Evolutionary conservation across 1,140 invertebrate species (phyloP).

Genomic region (Bombus affinis): DNA sequence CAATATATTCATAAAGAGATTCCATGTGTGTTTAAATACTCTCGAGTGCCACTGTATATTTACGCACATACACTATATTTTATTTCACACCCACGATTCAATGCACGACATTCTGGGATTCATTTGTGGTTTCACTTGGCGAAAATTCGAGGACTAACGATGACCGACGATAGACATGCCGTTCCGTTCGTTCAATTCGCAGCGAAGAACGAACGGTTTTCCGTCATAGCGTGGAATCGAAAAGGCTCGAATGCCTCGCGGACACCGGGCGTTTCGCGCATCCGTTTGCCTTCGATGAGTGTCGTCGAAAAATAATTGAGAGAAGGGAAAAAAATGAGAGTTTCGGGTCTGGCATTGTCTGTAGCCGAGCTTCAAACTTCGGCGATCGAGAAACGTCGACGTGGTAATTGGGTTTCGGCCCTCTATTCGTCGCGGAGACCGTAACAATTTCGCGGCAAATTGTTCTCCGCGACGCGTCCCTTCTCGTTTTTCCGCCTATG

Average conservation of each 20-base stretch:
- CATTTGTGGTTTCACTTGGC: constrained; percentile 13
- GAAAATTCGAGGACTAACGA: constrained; percentile 42
- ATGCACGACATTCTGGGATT: too few species aligned
- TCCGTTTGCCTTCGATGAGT: background rate
- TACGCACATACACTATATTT: too few species aligned
- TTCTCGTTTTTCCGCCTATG: background rate
- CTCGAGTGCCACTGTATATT: too few species aligned
- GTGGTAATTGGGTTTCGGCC: constrained; percentile 22
- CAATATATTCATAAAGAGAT: too few species aligned
- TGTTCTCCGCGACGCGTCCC: background rate
- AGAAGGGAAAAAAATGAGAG: background rate
- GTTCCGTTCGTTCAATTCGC: background rate
- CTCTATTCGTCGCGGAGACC: background rate
- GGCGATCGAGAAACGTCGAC: constrained; percentile 7
- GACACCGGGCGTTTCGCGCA: background rate
- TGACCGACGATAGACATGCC: background rate
- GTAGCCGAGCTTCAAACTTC: background rate
- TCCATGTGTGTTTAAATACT: too few species aligned
- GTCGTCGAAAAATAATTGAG: constrained; percentile 21
- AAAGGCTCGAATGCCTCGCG: background rate
- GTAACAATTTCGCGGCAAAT: constrained; percentile 24
- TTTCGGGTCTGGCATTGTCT: constrained; percentile 8
- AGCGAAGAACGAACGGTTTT: background rate
- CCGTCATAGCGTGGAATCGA: background rate
- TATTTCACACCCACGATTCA: background rate